Conservation (phyloP, 2,113 vertebrate genomes). For the Cyrtonyx montezumae region DNA sequence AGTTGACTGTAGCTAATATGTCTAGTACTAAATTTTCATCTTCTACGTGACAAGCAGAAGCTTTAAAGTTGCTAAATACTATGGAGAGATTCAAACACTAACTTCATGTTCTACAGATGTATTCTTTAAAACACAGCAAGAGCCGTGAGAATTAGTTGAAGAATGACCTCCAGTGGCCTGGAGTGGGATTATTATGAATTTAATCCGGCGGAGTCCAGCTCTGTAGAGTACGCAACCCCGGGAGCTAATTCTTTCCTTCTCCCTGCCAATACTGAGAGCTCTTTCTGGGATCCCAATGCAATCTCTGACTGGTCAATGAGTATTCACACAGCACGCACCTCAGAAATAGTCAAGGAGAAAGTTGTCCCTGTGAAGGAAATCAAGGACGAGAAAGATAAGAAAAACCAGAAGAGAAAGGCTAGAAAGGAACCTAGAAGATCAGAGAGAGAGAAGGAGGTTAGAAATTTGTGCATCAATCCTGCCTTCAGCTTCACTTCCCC, state of each 20-base stretch:
- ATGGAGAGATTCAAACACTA: constrained; percentile 64
- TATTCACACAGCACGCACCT: constrained; percentile 74
- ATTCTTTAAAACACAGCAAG: constrained; percentile 55
- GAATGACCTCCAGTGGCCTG: constrained; percentile 88
- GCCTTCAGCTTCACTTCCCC: constrained; percentile 13
- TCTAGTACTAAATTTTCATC: background rate
- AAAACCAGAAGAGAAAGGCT: constrained; percentile 84
- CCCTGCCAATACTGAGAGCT: constrained; percentile 62
- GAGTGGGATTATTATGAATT: constrained; percentile 89
- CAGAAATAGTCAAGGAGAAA: constrained; percentile 78
- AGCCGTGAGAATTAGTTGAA: constrained; percentile 77
- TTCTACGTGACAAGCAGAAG: background rate
- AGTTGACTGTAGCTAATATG: background rate
- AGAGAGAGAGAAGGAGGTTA: constrained; percentile 88
- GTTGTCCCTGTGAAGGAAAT: constrained; percentile 72
- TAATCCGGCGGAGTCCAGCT: constrained; percentile 79
- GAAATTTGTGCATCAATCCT: constrained; percentile 33
- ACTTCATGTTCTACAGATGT: constrained; percentile 77
- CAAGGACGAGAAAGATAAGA: constrained; percentile 82
- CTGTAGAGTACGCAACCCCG: constrained; percentile 75
- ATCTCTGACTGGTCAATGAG: constrained; percentile 86
- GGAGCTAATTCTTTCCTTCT: constrained; percentile 75
- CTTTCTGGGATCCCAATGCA: constrained; percentile 72
- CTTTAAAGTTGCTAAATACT: constrained; percentile 20
- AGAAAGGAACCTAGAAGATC: constrained; percentile 83